Evolutionary conservation across 2,797 vertebrate genomes (phyloP).

Genomic region (Sorex maritimensis): DNA sequence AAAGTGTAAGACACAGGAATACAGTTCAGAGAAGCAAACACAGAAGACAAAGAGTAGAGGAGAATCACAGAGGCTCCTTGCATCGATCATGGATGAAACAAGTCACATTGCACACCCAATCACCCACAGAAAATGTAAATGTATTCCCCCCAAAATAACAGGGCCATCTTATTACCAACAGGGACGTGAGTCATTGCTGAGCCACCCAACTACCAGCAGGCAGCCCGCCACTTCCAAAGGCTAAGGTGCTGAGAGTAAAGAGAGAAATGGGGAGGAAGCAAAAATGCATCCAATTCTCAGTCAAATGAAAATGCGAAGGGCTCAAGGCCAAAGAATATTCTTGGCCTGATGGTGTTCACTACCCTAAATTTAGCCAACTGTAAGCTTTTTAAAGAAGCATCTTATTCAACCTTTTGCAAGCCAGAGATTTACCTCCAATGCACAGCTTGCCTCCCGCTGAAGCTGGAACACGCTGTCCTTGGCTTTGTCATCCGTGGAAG

Average conservation of each 20-base stretch:
- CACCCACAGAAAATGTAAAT: constrained; percentile 7
- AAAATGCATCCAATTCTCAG: constrained; percentile 70
- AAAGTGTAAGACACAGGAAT: background rate
- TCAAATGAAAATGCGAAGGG: constrained; percentile 72
- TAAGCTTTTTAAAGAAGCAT: constrained; percentile 73
- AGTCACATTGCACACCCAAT: background rate
- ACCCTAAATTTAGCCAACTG: constrained; percentile 81
- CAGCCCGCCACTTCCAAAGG: constrained; percentile 45
- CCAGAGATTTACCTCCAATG: constrained; percentile 75
- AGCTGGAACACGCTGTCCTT: constrained; percentile 80
- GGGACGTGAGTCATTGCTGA: background rate
- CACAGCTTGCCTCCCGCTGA: constrained; percentile 57
- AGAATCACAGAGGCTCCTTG: background rate
- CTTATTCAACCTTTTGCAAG: constrained; percentile 79
- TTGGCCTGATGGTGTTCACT: constrained; percentile 62
- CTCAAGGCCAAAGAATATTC: constrained; percentile 78
- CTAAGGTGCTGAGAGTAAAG: constrained; percentile 58
- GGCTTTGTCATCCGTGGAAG: constrained; percentile 57
- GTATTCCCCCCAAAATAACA: background rate
- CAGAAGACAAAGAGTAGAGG: background rate
- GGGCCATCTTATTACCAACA: constrained; percentile 15
- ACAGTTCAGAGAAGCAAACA: background rate
- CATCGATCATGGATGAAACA: background rate
- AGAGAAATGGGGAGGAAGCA: constrained; percentile 54
- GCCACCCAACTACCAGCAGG: constrained; percentile 1